A percentile compares a stretch with the other conserved stretches of the same genome.
Evolutionary conservation across 2,113 vertebrate species (phyloP).

Genomic region (Bos indicus): DNA sequence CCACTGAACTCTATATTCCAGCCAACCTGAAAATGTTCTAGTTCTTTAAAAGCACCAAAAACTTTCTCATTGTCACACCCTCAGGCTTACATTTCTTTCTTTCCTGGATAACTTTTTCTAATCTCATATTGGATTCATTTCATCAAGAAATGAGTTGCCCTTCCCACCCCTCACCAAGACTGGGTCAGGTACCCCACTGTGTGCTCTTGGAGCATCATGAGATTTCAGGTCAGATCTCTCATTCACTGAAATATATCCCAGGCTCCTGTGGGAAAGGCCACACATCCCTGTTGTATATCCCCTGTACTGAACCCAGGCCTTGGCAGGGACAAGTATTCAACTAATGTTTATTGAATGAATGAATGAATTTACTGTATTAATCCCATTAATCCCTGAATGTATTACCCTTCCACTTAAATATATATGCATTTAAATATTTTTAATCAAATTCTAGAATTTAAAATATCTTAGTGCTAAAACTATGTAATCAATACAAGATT

Average conservation of each 20-base stretch:
- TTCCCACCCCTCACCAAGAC: neutral
- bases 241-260: neutral
- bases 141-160: neutral
- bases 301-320: neutral
- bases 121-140: neutral
- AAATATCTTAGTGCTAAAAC: neutral
- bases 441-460: neutral
- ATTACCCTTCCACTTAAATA: neutral
- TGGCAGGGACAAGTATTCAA: neutral
- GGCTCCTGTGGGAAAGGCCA: neutral
- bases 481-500: neutral
- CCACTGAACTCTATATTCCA: neutral
- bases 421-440: neutral
- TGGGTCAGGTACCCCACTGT: neutral
- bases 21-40: neutral
- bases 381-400: neutral
- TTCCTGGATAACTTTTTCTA: neutral
- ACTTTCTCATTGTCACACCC: neutral
- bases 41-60: neutral
- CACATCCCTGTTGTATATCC: neutral
- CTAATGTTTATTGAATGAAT: neutral
- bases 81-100: neutral
- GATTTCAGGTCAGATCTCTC: neutral
- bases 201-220: neutral
- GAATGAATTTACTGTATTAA: neutral